Evolutionary conservation across 1,140 invertebrate genomes (phyloP).

Genomic region (Brevipalpus yothersi): DNA sequence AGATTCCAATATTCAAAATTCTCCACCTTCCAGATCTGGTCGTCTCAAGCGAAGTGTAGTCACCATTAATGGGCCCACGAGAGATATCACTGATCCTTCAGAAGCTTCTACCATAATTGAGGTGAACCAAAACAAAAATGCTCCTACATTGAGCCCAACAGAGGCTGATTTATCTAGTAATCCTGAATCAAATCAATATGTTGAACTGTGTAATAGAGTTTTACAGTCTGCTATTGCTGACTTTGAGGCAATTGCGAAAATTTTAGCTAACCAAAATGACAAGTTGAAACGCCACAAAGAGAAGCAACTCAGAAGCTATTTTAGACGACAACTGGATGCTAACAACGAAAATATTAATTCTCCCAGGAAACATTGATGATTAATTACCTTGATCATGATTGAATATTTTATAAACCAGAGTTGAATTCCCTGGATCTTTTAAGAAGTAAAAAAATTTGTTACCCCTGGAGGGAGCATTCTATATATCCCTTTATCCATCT

Average conservation of each 20-base stretch:
- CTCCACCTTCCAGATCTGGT: not conserved
- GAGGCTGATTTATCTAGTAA: not conserved
- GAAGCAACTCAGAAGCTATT: not conserved
- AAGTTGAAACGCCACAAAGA: not conserved
- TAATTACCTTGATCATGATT: no score
- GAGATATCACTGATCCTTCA: not conserved
- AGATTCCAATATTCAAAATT: not conserved
- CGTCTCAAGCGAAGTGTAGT: not conserved
- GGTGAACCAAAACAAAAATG: not conserved
- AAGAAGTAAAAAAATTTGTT: no score
- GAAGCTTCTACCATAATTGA: not conserved
- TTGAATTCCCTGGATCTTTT: no score
- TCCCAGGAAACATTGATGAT: not conserved
- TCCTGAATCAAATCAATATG: not conserved
- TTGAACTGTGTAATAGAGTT: not conserved
- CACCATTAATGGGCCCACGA: not conserved
- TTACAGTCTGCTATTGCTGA: not conserved
- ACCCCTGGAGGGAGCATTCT: no score
- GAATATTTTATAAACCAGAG: no score
- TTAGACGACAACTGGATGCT: not conserved
- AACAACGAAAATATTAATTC: not conserved
- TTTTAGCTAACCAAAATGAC: not conserved
- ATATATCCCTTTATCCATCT: no score
- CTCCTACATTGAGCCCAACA: not conserved
- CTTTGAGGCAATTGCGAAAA: not conserved